A percentile compares a stretch with the other conserved stretches of the same genome.
Conservation (phyloP, 2,797 vertebrate species). For the Pogoniulus pusillus region DNA sequence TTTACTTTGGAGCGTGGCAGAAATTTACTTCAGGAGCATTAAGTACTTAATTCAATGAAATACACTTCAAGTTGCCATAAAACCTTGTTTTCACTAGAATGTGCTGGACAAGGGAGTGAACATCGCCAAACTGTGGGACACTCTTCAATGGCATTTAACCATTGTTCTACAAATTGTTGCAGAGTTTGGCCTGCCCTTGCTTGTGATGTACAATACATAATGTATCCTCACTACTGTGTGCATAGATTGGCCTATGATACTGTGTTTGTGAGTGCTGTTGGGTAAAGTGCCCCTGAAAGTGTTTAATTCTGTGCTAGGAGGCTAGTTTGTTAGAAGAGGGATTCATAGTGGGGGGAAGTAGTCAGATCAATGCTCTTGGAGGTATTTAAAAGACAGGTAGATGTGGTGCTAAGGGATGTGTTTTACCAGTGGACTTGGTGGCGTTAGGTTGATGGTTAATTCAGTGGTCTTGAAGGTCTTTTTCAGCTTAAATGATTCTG, state of each 20-base stretch:
- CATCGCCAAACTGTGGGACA: background rate
- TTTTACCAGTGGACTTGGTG: no score
- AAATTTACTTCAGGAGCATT: background rate
- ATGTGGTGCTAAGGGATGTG: no score
- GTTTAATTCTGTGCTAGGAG: background rate
- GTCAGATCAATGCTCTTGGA: no score
- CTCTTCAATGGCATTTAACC: background rate
- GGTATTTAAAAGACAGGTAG: no score
- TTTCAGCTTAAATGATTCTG: background rate
- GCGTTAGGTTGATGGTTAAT: no score
- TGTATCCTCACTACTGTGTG: fast-evolving
- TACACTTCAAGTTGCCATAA: background rate
- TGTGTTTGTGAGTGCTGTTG: background rate
- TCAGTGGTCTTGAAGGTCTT: no score
- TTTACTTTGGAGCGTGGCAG: background rate
- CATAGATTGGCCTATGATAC: background rate
- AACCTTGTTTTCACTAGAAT: background rate
- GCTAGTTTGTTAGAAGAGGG: background rate
- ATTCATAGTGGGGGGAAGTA: background rate
- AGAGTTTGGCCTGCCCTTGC: background rate
- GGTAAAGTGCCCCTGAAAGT: background rate
- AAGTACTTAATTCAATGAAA: background rate
- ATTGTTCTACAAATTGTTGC: background rate
- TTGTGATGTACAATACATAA: background rate
- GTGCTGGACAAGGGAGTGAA: fast-evolving